Conservation (phyloP, 2,888 invertebrate species). For the Acronicta psi region DNA sequence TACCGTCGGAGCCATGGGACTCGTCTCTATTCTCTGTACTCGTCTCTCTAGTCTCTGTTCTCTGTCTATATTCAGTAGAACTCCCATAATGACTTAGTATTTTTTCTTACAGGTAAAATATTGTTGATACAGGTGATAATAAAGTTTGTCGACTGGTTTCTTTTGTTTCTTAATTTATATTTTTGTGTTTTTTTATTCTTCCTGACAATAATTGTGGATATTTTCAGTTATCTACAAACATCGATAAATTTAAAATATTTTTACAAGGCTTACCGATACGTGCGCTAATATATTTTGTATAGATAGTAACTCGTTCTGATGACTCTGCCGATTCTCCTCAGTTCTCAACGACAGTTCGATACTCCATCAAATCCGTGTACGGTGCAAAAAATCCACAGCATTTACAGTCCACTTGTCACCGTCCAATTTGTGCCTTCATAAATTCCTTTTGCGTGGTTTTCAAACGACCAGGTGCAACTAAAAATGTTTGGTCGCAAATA, state of each 20-base stretch:
- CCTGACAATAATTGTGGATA: too few species aligned
- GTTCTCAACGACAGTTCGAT: slow-evolving; percentile 11
- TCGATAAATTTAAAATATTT: background rate
- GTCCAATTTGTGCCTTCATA: slow-evolving; percentile 37
- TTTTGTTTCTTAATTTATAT: too few species aligned
- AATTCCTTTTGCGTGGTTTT: slow-evolving; percentile 22
- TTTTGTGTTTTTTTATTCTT: too few species aligned
- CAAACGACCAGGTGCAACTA: background rate
- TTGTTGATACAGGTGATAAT: too few species aligned
- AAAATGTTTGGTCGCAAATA: background rate
- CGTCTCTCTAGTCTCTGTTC: too few species aligned
- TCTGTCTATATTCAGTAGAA: too few species aligned
- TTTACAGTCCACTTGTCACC: slow-evolving; percentile 26
- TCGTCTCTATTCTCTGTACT: too few species aligned
- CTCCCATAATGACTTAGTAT: too few species aligned
- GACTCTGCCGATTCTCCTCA: slow-evolving; percentile 10
- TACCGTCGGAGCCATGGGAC: too few species aligned
- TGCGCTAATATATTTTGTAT: background rate
- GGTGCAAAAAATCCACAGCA: slow-evolving; percentile 14
- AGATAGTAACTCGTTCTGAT: slow-evolving; percentile 16
- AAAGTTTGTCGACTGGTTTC: too few species aligned
- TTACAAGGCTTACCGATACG: background rate
- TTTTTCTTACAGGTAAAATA: too few species aligned
- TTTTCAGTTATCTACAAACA: too few species aligned
- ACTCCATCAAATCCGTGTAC: slow-evolving; percentile 27